phyloP scores from a whole-genome alignment of 2,797 vertebrate genomes.

The Acanthopagrus latus region DNA sequence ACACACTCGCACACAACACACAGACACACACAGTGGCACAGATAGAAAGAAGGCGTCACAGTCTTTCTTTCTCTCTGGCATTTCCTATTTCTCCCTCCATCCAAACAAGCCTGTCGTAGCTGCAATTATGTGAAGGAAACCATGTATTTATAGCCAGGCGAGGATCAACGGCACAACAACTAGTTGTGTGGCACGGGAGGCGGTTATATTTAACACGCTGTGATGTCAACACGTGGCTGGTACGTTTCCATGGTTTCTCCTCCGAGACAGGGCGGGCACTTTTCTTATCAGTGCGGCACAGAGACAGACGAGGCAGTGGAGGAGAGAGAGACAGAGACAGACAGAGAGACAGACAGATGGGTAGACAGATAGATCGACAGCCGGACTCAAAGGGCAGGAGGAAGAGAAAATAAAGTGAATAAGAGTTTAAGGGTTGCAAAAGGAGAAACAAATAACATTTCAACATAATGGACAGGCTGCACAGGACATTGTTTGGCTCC shows the following conservation, averaged over 20 bases:
- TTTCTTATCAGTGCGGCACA: conserved; percentile 79
- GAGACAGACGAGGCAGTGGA: conserved; percentile 68
- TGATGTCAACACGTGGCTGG: conserved; percentile 85
- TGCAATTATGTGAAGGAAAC: conserved; percentile 85
- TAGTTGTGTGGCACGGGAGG: conserved; percentile 79
- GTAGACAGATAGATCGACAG: conserved; percentile 40
- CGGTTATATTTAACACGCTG: conserved; percentile 85
- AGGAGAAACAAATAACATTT: conserved; percentile 55
- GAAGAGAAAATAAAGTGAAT: conserved; percentile 61
- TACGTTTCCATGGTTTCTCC: conserved; percentile 86
- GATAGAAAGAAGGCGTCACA: conserved; percentile 45
- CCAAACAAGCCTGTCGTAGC: conserved; percentile 78
- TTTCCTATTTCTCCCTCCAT: conserved; percentile 78
- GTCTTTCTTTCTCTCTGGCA: conserved; percentile 64
- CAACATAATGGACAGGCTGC: conserved; percentile 41
- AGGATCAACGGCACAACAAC: conserved; percentile 82
- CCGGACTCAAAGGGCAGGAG: conserved; percentile 51
- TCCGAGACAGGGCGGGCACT: conserved; percentile 74
- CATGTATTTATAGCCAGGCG: conserved; percentile 85
- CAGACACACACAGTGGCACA: conserved; percentile 10
- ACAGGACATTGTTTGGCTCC: conserved; percentile 25
- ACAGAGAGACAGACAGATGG: conserved; percentile 29
- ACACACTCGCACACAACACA: neutral
- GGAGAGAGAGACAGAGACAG: conserved; percentile 19
- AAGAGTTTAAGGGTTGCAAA: conserved; percentile 44